Percentiles rank a stretch among this genome's conserved stretches.
Conservation (phyloP, 1,140 invertebrate species). For the Eulimnadia texana region DNA sequence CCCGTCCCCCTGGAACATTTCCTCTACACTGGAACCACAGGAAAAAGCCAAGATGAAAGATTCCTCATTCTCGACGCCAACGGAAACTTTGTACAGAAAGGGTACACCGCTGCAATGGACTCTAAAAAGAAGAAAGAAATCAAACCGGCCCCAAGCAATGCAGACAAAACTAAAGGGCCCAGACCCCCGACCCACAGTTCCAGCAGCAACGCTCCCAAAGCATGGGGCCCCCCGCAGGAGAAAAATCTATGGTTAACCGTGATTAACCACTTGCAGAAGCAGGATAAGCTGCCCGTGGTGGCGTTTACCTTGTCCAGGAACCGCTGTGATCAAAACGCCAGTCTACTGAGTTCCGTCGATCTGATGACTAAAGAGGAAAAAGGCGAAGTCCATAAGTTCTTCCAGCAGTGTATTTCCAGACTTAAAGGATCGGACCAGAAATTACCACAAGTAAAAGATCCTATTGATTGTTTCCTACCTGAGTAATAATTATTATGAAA, state of each 20-base stretch:
- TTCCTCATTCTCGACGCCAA: conserved; percentile 71
- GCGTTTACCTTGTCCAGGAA: conserved; percentile 88
- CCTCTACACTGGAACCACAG: conserved; percentile 72
- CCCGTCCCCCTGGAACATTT: conserved; percentile 71
- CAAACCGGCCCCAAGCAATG: conserved; percentile 15
- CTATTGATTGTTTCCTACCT: not conserved
- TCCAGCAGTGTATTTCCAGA: conserved; percentile 60
- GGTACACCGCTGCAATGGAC: conserved; percentile 50
- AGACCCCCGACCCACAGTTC: conserved; percentile 14
- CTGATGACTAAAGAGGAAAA: conserved; percentile 74
- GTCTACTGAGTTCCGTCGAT: conserved; percentile 49
- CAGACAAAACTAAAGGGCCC: conserved; percentile 17
- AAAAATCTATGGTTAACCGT: conserved; percentile 74
- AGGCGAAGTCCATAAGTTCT: conserved; percentile 63
- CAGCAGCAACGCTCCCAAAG: conserved; percentile 13
- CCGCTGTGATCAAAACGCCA: conserved; percentile 65
- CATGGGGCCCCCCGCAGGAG: conserved; percentile 40
- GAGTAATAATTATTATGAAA: too few relatives aligned
- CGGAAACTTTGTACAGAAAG: conserved; percentile 47
- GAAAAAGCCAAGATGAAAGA: conserved; percentile 62
- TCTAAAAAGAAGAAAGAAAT: conserved; percentile 42
- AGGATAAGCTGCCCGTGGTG: conserved; percentile 80
- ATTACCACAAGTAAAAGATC: conserved; percentile 62
- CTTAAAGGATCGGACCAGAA: conserved; percentile 72
- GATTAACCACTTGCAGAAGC: conserved; percentile 56